Evolutionary conservation across 1,140 invertebrate species (phyloP).

Genomic region (Drosophila azteca): DNA sequence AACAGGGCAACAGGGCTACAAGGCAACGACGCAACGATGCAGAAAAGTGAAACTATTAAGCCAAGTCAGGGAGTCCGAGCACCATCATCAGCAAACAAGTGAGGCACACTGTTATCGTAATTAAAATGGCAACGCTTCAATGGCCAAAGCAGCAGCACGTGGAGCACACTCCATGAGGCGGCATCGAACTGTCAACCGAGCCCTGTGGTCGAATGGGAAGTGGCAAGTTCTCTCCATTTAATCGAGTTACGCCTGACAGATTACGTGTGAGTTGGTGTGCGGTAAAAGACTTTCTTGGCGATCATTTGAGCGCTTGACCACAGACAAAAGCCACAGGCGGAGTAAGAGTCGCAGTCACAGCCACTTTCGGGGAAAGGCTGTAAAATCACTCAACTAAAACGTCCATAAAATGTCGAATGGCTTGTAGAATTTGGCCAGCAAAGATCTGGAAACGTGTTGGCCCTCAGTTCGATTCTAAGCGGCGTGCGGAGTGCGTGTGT

Average conservation of each 20-base stretch:
- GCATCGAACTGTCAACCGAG: slow-evolving; percentile 33
- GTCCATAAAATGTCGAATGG: slow-evolving; percentile 71
- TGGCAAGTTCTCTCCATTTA: slow-evolving; percentile 17
- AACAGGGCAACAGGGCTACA: slow-evolving; percentile 5
- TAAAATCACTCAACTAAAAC: slow-evolving; percentile 72
- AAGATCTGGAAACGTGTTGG: slow-evolving; percentile 29
- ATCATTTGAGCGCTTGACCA: slow-evolving; percentile 40
- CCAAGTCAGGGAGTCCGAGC: not conserved
- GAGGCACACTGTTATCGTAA: slow-evolving; percentile 21
- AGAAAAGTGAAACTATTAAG: slow-evolving; percentile 61
- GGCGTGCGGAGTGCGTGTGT: slow-evolving; percentile 56
- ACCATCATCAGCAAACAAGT: not conserved
- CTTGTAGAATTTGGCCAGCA: slow-evolving; percentile 58
- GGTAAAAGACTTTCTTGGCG: slow-evolving; percentile 40
- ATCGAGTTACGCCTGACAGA: slow-evolving; percentile 43
- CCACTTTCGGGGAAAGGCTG: slow-evolving; percentile 75
- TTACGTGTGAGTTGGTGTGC: slow-evolving; percentile 8
- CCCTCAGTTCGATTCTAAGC: slow-evolving; percentile 68
- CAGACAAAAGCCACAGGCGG: slow-evolving; percentile 22
- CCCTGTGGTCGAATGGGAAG: slow-evolving; percentile 29
- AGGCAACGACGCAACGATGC: slow-evolving; percentile 5
- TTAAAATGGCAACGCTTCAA: slow-evolving; percentile 44
- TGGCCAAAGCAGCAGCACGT: slow-evolving; percentile 18
- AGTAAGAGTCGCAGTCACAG: slow-evolving; percentile 25
- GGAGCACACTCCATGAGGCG: slow-evolving; percentile 15